phyloP scores from a whole-genome alignment of 1,140 invertebrate genomes.

The Steinernema khuongi region DNA sequence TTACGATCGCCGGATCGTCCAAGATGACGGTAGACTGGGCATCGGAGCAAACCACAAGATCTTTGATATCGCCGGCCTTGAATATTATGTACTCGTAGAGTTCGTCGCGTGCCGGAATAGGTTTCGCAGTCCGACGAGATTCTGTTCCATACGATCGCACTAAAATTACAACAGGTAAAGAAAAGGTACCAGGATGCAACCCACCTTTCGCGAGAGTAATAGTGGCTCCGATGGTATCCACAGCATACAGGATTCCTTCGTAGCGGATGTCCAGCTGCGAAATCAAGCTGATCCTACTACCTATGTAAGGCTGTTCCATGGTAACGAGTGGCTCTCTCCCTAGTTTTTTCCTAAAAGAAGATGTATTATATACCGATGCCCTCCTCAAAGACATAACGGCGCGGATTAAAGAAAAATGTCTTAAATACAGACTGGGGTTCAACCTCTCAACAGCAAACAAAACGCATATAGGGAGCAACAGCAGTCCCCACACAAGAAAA shows the following conservation, averaged over 20 bases:
- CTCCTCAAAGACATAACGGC: no score
- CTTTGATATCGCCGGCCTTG: conserved; percentile 93
- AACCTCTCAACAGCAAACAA: no score
- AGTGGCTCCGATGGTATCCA: conserved; percentile 95
- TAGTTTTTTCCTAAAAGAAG: no score
- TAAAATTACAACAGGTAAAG: conserved; percentile 59
- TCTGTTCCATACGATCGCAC: conserved; percentile 97
- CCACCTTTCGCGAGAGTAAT: conserved; percentile 95
- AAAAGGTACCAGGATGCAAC: conserved; percentile 52
- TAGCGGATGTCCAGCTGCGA: conserved; percentile 99
- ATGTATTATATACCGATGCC: no score
- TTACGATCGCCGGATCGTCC: no score
- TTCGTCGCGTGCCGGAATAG: conserved; percentile 86
- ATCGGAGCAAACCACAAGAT: conserved; percentile 85
- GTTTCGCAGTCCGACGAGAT: conserved; percentile 83
- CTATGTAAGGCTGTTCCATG: conserved; percentile 94
- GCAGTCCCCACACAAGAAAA: no score
- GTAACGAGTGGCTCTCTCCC: no score
- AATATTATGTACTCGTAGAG: conserved; percentile 93
- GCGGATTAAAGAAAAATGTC: no score
- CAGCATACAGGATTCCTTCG: conserved; percentile 95
- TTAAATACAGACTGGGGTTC: no score
- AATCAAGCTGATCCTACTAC: conserved; percentile 98
- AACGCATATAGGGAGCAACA: no score
- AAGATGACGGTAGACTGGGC: no score